Percentiles rank a stretch among this genome's conserved stretches.
Evolutionary conservation across 2,113 vertebrate genomes (phyloP).

Genomic region (Takifugu flavidus): DNA sequence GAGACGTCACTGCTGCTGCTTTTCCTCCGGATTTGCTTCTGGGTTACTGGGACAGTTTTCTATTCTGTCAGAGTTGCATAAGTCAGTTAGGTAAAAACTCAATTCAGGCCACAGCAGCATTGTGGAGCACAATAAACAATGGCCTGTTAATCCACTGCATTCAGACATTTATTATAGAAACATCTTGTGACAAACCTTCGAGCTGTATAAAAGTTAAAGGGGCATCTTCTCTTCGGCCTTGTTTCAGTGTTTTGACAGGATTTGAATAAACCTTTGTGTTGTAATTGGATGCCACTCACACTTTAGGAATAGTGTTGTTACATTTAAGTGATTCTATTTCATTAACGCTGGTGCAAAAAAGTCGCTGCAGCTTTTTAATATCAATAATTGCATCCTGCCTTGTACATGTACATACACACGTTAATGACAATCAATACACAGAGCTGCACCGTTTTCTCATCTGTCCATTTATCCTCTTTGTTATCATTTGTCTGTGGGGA

Average conservation of each 20-base stretch:
- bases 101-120: conserved; percentile 34
- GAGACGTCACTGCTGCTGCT: conserved; percentile 1
- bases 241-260: not conserved
- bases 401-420: not conserved
- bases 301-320: not conserved
- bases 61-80: conserved; percentile 23
- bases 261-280: not conserved
- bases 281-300: not conserved
- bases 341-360: not conserved
- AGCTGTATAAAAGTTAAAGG: conserved; percentile 2
- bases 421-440: not conserved
- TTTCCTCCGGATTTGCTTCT: conserved; percentile 20
- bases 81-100: conserved; percentile 19
- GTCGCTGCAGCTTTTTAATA: not conserved
- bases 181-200: conserved; percentile 20
- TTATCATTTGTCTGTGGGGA: not conserved
- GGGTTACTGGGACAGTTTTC: conserved; percentile 27
- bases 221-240: not conserved
- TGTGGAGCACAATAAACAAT: conserved; percentile 23
- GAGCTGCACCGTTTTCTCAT: too few species aligned
- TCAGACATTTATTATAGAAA: conserved; percentile 7
- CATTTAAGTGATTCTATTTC: not conserved
- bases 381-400: not conserved
- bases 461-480: not conserved
- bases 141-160: conserved; percentile 26